These are phyloP conservation scores for Anoplophora glabripennis DNA, from an alignment of 1,140 invertebrate species.

Conservation along the genomic window DNA sequence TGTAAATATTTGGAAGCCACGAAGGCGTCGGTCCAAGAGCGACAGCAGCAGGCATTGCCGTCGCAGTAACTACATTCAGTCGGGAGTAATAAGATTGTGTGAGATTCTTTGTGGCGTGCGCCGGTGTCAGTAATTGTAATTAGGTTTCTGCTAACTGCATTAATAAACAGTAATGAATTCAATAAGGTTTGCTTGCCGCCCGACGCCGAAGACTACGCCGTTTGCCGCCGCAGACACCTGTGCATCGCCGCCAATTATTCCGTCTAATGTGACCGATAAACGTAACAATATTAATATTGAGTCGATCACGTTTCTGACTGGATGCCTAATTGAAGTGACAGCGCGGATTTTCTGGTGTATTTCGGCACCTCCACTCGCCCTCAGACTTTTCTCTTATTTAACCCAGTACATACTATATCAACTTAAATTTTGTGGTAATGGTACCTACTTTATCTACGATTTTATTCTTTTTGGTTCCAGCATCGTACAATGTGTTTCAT, in stretches of 20 bases:
- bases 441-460: no score
- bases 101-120: conserved; percentile 44
- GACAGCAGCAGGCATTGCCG: conserved; percentile 7
- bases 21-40: conserved; percentile 3
- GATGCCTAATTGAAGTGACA: no score
- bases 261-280: background rate
- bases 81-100: conserved; percentile 42
- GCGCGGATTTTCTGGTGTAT: no score
- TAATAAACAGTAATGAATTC: conserved; percentile 48
- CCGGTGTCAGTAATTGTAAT: conserved; percentile 47
- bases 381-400: no score
- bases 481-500: no score
- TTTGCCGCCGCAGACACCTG: conserved; percentile 21
- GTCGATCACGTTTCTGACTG: no score
- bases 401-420: no score
- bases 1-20: conserved; percentile 13
- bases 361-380: no score
- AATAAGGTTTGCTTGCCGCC: conserved; percentile 44
- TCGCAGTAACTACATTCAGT: conserved; percentile 10
- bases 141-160: conserved; percentile 46
- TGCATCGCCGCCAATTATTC: background rate
- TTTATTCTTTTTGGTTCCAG: no score
- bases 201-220: conserved; percentile 27
- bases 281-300: no score
- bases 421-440: no score